phyloP scores from a whole-genome alignment of 1,140 invertebrate genomes.

The Coptotermes formosanus region DNA sequence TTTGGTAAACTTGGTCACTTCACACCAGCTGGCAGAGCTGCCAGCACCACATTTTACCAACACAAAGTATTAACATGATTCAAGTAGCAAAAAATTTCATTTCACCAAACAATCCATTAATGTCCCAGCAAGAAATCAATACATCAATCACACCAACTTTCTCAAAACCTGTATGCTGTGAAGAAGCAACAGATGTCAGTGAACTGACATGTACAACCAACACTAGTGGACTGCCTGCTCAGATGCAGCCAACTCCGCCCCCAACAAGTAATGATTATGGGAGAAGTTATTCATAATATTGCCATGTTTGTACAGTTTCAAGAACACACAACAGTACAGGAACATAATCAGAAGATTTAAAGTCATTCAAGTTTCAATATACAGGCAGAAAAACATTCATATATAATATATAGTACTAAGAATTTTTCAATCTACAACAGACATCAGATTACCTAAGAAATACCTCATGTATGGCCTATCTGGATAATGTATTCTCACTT shows the following conservation, averaged over 20 bases:
- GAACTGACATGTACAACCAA: not conserved
- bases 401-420: slow-evolving; percentile 25
- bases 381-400: slow-evolving; percentile 33
- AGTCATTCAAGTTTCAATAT: slow-evolving; percentile 28
- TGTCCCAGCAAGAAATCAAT: not conserved
- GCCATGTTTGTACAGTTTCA: slow-evolving; percentile 30
- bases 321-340: slow-evolving; percentile 22
- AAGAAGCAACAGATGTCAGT: not conserved
- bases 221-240: not conserved
- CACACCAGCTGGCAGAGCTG: not conserved
- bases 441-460: slow-evolving; percentile 26
- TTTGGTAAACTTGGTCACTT: not conserved
- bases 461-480: slow-evolving; percentile 20
- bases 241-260: not conserved
- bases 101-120: slow-evolving; percentile 11
- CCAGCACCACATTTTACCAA: not conserved
- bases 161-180: not conserved
- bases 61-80: not conserved
- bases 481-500: slow-evolving; percentile 20
- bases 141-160: not conserved
- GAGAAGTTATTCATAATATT: slow-evolving; percentile 26
- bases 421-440: slow-evolving; percentile 25
- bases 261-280: slow-evolving; percentile 27
- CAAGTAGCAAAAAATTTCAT: slow-evolving; percentile 1
- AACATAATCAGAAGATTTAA: slow-evolving; percentile 22